Base-by-base conservation (phyloP, 2,113 vertebrate genomes). In the Nettapus auritus region DNA sequence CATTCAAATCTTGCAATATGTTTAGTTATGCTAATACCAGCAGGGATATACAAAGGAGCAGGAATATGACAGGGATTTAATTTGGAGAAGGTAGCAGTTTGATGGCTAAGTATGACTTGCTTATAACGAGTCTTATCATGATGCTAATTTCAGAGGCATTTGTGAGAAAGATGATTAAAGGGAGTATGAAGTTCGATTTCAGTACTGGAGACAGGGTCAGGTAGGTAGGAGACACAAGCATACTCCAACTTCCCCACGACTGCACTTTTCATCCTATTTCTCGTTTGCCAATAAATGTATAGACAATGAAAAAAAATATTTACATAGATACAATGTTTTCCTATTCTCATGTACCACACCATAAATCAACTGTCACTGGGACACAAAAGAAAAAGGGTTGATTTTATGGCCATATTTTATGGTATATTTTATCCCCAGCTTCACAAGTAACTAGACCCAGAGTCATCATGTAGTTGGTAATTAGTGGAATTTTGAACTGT, bases 181-280 rank as follows among this genome's bases (percentile, higher is more conserved):
- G 8, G 8, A n/a, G n/a, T 40, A 80, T 22, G 28, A 80, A 74
- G 60, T 78, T 60, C 56, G 42, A 76, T 50, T 79, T 84, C 28
- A 28, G 10, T 50, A 46, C 3, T 53, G 40, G 26, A 89, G 57
- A 31, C 26, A 10, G 25, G 17, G 29, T 2, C 3, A 57, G 21
- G 20, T 33, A 77, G 40, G 55, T 28, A 86, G 36, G 36, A 56
- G 40, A 52, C 21, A 55, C 25, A 86, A 55, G 56, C 9, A 13
- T 22, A 23, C 6, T 52, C n/a, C 11, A 84, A 34, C 6, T 59
- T 69, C 33, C 38, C 48, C 2, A 1, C 0, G 0, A 67, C 13
- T 69, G 36, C 5, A 57, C 36, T 53, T 93, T 91, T 52, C 29
- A 59, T 19, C 9, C 13, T 76, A 52, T 73, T 77, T 59, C 19